phyloP scores from a whole-genome alignment of 53 echinoderm and acorn worm species.

The Holothuria leucospilota region DNA sequence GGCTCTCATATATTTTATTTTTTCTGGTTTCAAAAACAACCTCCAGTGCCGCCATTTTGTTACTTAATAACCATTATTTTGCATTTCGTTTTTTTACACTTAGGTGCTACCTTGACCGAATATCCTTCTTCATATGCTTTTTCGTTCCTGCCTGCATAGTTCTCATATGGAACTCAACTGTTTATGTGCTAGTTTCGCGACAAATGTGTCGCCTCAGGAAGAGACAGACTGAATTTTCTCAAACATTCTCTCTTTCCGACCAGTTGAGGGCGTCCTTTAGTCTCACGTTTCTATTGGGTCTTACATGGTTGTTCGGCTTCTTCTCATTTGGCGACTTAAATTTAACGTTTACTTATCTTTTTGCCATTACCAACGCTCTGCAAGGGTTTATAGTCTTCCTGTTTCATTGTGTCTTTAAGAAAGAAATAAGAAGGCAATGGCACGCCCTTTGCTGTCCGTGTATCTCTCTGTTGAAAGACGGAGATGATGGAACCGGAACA shows the following conservation, averaged over 20 bases:
- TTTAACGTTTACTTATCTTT: slow-evolving; percentile 85
- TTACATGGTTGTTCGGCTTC: slow-evolving; percentile 89
- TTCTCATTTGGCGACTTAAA: slow-evolving; percentile 83
- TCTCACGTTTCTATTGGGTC: slow-evolving; percentile 86
- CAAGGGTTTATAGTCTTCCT: slow-evolving; percentile 84
- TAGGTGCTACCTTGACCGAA: slow-evolving; percentile 84
- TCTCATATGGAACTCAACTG: slow-evolving; percentile 83
- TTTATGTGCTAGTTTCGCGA: slow-evolving; percentile 79
- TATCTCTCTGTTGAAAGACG: slow-evolving; percentile 66
- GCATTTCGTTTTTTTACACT: not conserved
- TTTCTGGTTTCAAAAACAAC: no score
- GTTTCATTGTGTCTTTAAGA: slow-evolving; percentile 85
- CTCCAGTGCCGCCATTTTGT: no score
- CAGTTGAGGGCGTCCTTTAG: slow-evolving; percentile 85
- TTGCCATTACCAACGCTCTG: slow-evolving; percentile 84
- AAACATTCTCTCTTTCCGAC: slow-evolving; percentile 73
- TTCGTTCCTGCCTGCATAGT: slow-evolving; percentile 78
- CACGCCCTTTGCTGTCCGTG: slow-evolving; percentile 76
- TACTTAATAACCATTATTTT: no score
- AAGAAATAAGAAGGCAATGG: slow-evolving; percentile 85
- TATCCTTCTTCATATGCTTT: slow-evolving; percentile 81
- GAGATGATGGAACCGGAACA: slow-evolving; percentile 20
- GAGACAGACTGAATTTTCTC: slow-evolving; percentile 68
- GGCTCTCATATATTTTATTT: no score
- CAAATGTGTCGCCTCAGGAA: slow-evolving; percentile 83